Base-by-base conservation (phyloP, 2,797 vertebrate species). In the Rallus crepitans region DNA sequence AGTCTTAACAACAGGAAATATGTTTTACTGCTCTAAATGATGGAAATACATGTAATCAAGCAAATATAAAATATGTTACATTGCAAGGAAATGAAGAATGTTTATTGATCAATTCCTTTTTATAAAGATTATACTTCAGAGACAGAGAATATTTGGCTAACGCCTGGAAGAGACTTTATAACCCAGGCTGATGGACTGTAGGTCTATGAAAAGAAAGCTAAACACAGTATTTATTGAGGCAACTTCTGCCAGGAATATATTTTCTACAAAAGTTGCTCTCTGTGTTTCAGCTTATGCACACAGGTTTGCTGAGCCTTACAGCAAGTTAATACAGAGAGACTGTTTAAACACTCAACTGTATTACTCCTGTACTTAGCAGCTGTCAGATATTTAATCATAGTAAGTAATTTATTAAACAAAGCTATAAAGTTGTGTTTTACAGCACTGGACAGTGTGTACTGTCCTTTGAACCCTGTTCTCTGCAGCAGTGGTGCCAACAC, bases 321-420 rank as follows among this genome's bases (percentile, higher is more conserved):
- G 60, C 0, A 1, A 83, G 71, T 87, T 96, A 82, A 94, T 56
- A n/a, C 7, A 47, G n/a, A 90, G 14, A 65, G 18, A 15, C 12
- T 53, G 50, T 91, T 91, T 50, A 63, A 73, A 87, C 39, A 42
- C 42, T 82, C 66, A 50, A 0, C 56, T 91, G 70, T 85, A 63
- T 61, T 82, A 42, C 52, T 92, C 13, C 56, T 52, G 86, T 50
- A 42, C 87, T 93, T 65, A 30, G 27, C 39, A 66, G 69, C 88
- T 73, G 93, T 61, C 65, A 45, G 77, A 91, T 86, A 85, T 90
- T 89, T 66, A 89, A 96, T 87, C 81, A 71, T 35, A 61, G 77
- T 12, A 21, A 94, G 96, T 96, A 80, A 97, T 89, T 87, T 80
- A 95, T 96, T 97, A 94, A 97, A 95, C 86, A 92, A 94, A 92